phyloP scores from a whole-genome alignment of 2,888 invertebrate genomes.

The Mythimna loreyi region DNA sequence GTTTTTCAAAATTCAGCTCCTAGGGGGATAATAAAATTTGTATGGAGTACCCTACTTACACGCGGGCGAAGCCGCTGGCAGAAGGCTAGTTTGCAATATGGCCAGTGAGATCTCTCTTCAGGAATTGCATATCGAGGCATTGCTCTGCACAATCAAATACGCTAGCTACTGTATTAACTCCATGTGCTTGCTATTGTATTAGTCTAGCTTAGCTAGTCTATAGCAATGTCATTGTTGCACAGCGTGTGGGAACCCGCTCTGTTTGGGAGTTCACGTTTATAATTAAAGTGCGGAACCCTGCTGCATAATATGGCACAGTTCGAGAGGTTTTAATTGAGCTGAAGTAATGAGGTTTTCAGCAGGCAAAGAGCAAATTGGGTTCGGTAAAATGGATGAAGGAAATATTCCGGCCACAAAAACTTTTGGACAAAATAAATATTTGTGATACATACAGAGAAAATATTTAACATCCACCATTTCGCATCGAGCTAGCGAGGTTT shows the following conservation, averaged over 20 bases:
- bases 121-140: conserved; percentile 12
- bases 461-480: no score
- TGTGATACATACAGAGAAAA: background rate
- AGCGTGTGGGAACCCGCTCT: conserved; percentile 1
- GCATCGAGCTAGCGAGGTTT: no score
- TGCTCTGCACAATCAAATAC: conserved; percentile 13
- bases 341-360: conserved; percentile 11
- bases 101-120: conserved; percentile 9
- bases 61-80: no score
- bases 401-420: background rate
- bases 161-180: background rate
- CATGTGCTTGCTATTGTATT: conserved; percentile 11
- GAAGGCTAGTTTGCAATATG: no score
- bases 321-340: conserved; percentile 13
- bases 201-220: conserved; percentile 9
- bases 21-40: no score
- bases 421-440: background rate
- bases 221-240: conserved; percentile 27
- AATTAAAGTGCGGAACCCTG: conserved; percentile 18
- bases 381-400: background rate
- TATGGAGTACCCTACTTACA: no score
- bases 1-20: no score
- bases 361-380: background rate
- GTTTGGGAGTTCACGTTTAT: conserved; percentile 10
- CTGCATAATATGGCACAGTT: conserved; percentile 12